A percentile compares a stretch with the other conserved stretches of the same genome.
Evolutionary conservation across 2,113 vertebrate genomes (phyloP).

Genomic region (Rynchops niger): DNA sequence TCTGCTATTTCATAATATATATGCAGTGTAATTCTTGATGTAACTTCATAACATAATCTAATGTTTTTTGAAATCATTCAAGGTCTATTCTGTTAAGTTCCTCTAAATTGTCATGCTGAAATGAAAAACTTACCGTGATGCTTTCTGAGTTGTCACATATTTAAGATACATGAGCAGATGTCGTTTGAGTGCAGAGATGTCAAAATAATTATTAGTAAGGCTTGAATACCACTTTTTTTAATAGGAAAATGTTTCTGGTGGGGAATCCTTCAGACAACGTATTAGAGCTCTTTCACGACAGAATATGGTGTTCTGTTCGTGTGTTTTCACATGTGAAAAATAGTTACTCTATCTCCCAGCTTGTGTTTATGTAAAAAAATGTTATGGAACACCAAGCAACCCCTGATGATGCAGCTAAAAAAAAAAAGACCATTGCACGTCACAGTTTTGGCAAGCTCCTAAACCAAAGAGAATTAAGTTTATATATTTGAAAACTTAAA

Average conservation of each 20-base stretch:
- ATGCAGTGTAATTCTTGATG: not conserved
- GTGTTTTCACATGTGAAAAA: not conserved
- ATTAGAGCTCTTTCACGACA: not conserved
- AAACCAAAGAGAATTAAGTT: constrained; percentile 37
- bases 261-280: not conserved
- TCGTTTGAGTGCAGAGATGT: not conserved
- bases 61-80: not conserved
- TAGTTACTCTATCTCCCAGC: not conserved
- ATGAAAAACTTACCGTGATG: not conserved
- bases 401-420: not conserved
- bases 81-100: not conserved
- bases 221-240: not conserved
- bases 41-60: not conserved
- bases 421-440: not conserved
- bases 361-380: not conserved
- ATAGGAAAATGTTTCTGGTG: not conserved
- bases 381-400: not conserved
- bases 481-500: constrained; percentile 54
- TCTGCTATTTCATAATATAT: not conserved
- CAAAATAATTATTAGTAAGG: not conserved
- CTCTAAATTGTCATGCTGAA: not conserved
- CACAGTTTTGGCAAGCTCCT: constrained; percentile 18
- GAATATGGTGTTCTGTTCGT: not conserved
- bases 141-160: not conserved
- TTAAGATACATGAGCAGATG: not conserved